Conservation (phyloP, 1,140 invertebrate species). For the Drosophila sproati region DNA sequence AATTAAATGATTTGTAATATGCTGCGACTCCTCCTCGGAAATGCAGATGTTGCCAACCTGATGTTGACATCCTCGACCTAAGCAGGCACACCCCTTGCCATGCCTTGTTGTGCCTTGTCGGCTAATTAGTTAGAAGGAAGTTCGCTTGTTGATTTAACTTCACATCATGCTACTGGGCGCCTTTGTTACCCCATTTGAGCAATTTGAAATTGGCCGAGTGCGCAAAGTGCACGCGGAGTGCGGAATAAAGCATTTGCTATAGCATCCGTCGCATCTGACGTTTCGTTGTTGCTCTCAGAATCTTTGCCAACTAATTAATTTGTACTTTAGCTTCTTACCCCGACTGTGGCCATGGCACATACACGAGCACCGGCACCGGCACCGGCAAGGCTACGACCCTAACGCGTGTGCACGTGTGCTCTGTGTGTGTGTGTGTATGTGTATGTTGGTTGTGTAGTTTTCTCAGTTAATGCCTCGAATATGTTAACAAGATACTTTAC, state of each 20-base stretch:
- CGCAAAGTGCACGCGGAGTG: slow-evolving; percentile 26
- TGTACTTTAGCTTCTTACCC: slow-evolving; percentile 44
- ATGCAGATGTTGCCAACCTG: slow-evolving; percentile 46
- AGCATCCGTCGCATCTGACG: slow-evolving; percentile 13
- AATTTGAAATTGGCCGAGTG: slow-evolving; percentile 49
- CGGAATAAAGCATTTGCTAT: neutral
- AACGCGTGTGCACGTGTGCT: slow-evolving; percentile 24
- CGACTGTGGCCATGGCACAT: neutral
- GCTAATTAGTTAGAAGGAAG: slow-evolving; percentile 58
- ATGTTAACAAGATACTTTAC: slow-evolving; percentile 78
- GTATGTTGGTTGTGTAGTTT: slow-evolving; percentile 54
- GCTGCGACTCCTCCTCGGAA: slow-evolving; percentile 37
- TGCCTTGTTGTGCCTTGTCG: slow-evolving; percentile 11
- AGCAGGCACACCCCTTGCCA: neutral
- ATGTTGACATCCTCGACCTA: slow-evolving; percentile 41
- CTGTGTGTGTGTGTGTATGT: slow-evolving; percentile 4
- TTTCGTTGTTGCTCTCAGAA: slow-evolving; percentile 30
- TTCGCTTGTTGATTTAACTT: slow-evolving; percentile 51
- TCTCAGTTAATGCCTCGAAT: slow-evolving; percentile 68
- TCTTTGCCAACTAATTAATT: slow-evolving; percentile 68
- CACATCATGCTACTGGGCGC: slow-evolving; percentile 14
- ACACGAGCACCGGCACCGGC: neutral
- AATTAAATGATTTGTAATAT: slow-evolving; percentile 62
- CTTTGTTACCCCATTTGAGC: slow-evolving; percentile 42
- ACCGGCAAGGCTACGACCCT: neutral